Conservation (phyloP, 1,140 invertebrate genomes). For the Zaprionus davidi region DNA sequence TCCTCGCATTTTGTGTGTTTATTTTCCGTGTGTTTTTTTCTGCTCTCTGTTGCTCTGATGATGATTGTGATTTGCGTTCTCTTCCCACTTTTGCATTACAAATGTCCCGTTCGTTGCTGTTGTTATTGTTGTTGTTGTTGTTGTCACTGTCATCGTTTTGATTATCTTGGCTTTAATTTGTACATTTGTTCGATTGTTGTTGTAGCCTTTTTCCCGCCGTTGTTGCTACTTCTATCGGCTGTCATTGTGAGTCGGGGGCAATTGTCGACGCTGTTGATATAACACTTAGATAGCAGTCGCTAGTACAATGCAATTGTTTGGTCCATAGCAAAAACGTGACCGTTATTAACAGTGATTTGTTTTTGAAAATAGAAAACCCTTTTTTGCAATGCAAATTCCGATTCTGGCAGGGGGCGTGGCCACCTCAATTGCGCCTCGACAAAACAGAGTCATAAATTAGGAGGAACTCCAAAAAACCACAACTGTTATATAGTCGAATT, state of each 20-base stretch:
- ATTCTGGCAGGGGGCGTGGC: background rate
- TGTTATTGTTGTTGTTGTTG: slow-evolving; percentile 26
- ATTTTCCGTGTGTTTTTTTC: slow-evolving; percentile 10
- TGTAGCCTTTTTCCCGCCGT: slow-evolving; percentile 9
- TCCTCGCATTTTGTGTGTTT: background rate
- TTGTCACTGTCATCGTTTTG: slow-evolving; percentile 43
- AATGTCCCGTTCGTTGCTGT: slow-evolving; percentile 48
- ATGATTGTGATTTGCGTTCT: slow-evolving; percentile 37
- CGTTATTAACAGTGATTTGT: slow-evolving; percentile 64
- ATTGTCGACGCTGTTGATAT: slow-evolving; percentile 72
- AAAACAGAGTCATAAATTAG: background rate
- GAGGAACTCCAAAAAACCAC: background rate
- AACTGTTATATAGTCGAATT: background rate
- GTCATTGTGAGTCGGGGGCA: slow-evolving; percentile 42
- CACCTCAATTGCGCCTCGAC: background rate
- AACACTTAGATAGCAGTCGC: slow-evolving; percentile 72
- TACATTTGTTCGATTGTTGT: slow-evolving; percentile 16
- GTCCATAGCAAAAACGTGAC: slow-evolving; percentile 64
- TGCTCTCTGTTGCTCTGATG: slow-evolving; percentile 4
- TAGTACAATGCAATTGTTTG: slow-evolving; percentile 72
- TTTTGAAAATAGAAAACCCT: slow-evolving; percentile 23
- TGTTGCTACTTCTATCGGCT: slow-evolving; percentile 25
- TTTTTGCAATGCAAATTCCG: slow-evolving; percentile 1
- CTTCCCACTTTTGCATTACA: slow-evolving; percentile 63
- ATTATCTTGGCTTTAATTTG: slow-evolving; percentile 82